phyloP scores from a whole-genome alignment of 2,113 vertebrate species.

The Passer montanus region DNA sequence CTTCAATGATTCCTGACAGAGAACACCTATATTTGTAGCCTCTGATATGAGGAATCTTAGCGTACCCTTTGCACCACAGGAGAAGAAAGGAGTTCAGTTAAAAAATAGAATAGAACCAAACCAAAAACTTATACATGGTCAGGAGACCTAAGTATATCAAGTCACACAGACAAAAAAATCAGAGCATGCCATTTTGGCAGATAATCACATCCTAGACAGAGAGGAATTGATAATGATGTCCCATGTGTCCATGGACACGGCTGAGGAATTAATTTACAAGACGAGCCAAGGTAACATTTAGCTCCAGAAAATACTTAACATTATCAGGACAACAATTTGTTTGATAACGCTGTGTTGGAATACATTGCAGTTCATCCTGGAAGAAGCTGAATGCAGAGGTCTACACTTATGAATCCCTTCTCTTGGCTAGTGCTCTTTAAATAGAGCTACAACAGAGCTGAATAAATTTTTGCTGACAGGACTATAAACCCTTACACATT shows the following conservation, averaged over 20 bases:
- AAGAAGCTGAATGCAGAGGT: background rate
- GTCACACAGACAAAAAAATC: background rate
- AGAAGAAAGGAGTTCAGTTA: background rate
- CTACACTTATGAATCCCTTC: background rate
- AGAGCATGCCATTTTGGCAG: background rate
- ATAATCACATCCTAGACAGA: background rate
- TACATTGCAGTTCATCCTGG: background rate
- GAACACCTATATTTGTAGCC: background rate
- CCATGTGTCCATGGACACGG: background rate
- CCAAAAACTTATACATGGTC: background rate
- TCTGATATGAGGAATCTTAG: background rate
- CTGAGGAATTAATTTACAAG: background rate
- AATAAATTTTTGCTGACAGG: background rate
- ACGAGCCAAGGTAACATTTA: background rate
- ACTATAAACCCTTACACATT: background rate
- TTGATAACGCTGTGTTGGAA: background rate
- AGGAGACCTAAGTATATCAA: background rate
- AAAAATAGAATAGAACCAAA: background rate
- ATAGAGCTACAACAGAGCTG: background rate
- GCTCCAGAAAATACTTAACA: background rate
- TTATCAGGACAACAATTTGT: background rate
- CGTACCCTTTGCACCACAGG: background rate
- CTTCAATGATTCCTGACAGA: background rate
- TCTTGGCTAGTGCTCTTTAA: background rate
- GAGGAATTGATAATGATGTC: background rate